Percentiles rank a stretch among this genome's conserved stretches.
Evolutionary conservation across 1,140 invertebrate species (phyloP).

Genomic region (Neodiprion virginianus): DNA sequence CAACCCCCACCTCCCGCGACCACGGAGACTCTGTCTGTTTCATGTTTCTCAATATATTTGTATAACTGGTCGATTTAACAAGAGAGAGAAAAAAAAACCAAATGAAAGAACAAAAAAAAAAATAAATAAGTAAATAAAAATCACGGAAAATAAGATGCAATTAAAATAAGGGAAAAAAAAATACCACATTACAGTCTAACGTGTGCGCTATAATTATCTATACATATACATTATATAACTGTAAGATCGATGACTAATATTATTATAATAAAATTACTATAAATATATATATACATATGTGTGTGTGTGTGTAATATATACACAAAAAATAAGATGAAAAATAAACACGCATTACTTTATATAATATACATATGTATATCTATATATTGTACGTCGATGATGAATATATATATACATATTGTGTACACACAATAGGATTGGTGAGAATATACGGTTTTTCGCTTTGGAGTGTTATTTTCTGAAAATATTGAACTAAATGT

Average conservation of each 20-base stretch:
- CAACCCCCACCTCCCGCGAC: no score
- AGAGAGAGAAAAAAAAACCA: no score
- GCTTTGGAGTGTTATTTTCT: slow-evolving; percentile 66
- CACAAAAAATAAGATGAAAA: no score
- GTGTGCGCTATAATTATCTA: slow-evolving; percentile 53
- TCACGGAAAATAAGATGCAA: slow-evolving; percentile 49
- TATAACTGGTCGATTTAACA: slow-evolving; percentile 59
- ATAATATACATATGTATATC: slow-evolving; percentile 61
- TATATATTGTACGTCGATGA: slow-evolving; percentile 58
- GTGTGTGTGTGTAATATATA: no score
- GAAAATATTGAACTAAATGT: slow-evolving; percentile 65
- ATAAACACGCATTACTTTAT: slow-evolving; percentile 32
- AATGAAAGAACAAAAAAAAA: neutral
- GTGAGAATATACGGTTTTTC: slow-evolving; percentile 63
- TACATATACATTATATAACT: no score
- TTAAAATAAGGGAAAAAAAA: slow-evolving; percentile 29
- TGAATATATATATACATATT: slow-evolving; percentile 58
- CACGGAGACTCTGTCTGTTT: slow-evolving; percentile 49
- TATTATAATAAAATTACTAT: no score
- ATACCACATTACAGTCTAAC: slow-evolving; percentile 51
- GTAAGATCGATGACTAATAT: no score
- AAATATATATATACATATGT: no score
- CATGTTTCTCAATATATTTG: slow-evolving; percentile 63
- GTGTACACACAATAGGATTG: slow-evolving; percentile 60
- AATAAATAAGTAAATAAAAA: neutral